These are phyloP conservation scores for Cremastinae sp. DNA, from an alignment of 2,888 invertebrate genomes.

Conservation along the genomic window DNA sequence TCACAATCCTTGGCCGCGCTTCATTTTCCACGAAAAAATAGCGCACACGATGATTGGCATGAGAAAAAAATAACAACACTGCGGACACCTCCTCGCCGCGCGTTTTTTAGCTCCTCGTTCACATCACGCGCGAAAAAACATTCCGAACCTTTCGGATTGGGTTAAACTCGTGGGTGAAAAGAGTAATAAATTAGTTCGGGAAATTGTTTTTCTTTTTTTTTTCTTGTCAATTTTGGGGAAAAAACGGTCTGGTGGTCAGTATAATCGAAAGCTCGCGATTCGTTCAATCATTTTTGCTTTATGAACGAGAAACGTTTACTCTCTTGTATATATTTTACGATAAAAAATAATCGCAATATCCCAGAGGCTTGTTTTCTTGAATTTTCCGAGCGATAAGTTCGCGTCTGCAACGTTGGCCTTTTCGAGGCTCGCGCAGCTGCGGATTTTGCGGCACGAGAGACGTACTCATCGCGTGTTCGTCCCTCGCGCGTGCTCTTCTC, in stretches of 20 bases:
- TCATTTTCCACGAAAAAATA: background rate
- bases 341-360: background rate
- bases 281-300: background rate
- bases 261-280: background rate
- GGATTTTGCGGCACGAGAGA: background rate
- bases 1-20: constrained; percentile 24
- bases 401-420: background rate
- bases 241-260: background rate
- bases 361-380: background rate
- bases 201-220: background rate
- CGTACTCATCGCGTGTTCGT: background rate
- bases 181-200: background rate
- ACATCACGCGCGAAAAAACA: too few species aligned
- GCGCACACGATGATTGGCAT: background rate
- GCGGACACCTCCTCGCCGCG: too few species aligned
- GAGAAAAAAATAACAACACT: too few species aligned
- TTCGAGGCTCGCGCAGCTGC: background rate
- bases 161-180: too few species aligned
- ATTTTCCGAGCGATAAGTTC: too few species aligned
- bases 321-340: background rate
- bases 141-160: too few species aligned
- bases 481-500: background rate
- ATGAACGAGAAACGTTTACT: background rate
- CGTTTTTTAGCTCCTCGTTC: too few species aligned
- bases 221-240: too few species aligned